Base-by-base conservation (phyloP, 2,888 invertebrate species). In the Scaptodrosophila latifasciaeformis region DNA sequence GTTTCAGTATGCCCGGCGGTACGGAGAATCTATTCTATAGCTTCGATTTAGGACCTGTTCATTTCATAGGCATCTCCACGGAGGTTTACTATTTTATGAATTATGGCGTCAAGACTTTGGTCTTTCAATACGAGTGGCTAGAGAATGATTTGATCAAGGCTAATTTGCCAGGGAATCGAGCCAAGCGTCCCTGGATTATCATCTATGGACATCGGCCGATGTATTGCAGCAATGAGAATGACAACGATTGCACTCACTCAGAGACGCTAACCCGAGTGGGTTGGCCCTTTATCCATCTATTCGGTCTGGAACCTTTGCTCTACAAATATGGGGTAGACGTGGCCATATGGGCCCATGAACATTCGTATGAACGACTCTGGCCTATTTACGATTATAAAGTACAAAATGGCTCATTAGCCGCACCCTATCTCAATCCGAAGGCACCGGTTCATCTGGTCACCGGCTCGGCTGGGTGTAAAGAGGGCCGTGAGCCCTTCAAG, bases 311-410 rank as follows among this genome's bases (percentile, higher is more conserved):
- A 87, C 89, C 93, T 13, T 86, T 99, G 30, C 92, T 99, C 71
- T 92, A 92, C 82, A 88, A 94, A 67, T 92, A 93, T 84, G 96
- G 95, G 29, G 99, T 99, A 19, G 99, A 99, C 88, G 86, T 99
- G 49, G 92, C 92, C 83, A 88, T 99, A 39, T 98, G 97, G 96
- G 99, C 98, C 0, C 99, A 99, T 86, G 98, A 99, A 85, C 99
- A 99, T 87, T 95, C 95, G 3, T 99, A 98, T 84, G 99, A 99
- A 87, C 89, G 99, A 37, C 88, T 96, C 34, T 99, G 95, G 94
- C 99, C 99, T 6, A 91, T 98, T 52, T 99, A 95, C 87, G 90
- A 99, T 86, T 90, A 92, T 70, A 88, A 89, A 81, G 93, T 91
- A 0, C 90, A 90, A 81, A 92, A 92, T 82, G 92, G 91, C 15